Evolutionary conservation across 2,797 vertebrate species (phyloP).

Genomic region (Iguana delicatissima): DNA sequence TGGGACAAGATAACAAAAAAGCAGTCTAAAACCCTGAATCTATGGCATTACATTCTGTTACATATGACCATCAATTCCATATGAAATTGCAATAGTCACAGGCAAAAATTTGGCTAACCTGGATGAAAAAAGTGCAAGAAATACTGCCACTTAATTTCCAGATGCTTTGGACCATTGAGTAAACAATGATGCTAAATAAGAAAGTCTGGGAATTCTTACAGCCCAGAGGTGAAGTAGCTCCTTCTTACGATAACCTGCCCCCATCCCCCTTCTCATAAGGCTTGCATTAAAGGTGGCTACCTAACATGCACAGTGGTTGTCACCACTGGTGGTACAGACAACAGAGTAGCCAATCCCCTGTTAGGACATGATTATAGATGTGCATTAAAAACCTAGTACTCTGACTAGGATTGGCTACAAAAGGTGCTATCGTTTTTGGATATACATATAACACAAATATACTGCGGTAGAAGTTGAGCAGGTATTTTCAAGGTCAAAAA

Average conservation of each 20-base stretch:
- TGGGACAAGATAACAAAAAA: not conserved
- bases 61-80: constrained; percentile 4
- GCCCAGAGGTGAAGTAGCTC: not conserved
- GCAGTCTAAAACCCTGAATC: not conserved
- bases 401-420: not conserved
- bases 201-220: not conserved
- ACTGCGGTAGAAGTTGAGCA: not conserved
- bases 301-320: not conserved
- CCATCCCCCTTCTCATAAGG: not conserved
- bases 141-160: not conserved
- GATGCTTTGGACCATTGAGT: not conserved
- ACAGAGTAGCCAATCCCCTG: too few species aligned
- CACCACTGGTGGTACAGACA: too few species aligned
- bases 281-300: not conserved
- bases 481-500: constrained; percentile 32
- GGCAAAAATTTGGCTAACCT: not conserved
- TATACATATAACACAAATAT: not conserved
- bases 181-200: not conserved
- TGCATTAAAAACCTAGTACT: not conserved
- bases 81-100: constrained; percentile 14
- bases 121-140: not conserved
- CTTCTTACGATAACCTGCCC: not conserved
- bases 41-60: constrained; percentile 20
- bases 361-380: not conserved
- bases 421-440: not conserved